Evolutionary conservation across 2,888 invertebrate genomes (phyloP), one percentile per base, ranked within the genome.

Genomic region (Drosophila colorata): DNA sequence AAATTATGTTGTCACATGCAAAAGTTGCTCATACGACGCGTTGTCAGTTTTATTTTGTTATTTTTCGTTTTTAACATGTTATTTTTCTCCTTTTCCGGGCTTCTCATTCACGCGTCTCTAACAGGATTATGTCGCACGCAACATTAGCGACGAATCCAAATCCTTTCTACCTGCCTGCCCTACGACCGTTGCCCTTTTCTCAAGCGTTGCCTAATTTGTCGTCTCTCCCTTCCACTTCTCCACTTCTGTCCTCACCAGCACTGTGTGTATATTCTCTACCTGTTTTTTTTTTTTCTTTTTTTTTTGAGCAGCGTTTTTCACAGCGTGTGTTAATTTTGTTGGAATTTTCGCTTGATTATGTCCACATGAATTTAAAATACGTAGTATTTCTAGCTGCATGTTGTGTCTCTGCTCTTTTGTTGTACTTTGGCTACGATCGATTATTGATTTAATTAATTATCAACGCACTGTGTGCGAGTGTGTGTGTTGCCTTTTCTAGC

Each of bases 381-480:
- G 13, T 18, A 37, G 48, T 86, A 61, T 68, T 74, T 68, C 52
- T 59, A 58, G 41, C 56, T 44, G 52, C n/a, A 47, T 51, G 51
- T 55, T 73, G 48, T 72, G 55, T 72, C 74, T 72, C 61, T 77
- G 67, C 64, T 51, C 56, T 59, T 63, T 70, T 66, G 51, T 80
- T 69, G 51, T 66, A 55, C 55, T 69, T 64, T 60, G 57, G 63
- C 68, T 66, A 68, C 67, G 71, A 73, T 76, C 78, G 87, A 81
- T 85, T 88, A 88, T 88, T 88, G 85, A 85, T 88, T 85, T 81
- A 84, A 86, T 86, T 86, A 86, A 86, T 88, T 86, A 86, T 87
- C 69, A 69, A 87, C 84, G 87, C 85, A 65, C 81, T 69, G 81
- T 84, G 79, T 81, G 84, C 68, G 68, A 41, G 31, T 25, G 43